Percentiles rank a stretch among this genome's conserved stretches.
Conservation (phyloP, 2,113 vertebrate species). For the Callorhinus ursinus region DNA sequence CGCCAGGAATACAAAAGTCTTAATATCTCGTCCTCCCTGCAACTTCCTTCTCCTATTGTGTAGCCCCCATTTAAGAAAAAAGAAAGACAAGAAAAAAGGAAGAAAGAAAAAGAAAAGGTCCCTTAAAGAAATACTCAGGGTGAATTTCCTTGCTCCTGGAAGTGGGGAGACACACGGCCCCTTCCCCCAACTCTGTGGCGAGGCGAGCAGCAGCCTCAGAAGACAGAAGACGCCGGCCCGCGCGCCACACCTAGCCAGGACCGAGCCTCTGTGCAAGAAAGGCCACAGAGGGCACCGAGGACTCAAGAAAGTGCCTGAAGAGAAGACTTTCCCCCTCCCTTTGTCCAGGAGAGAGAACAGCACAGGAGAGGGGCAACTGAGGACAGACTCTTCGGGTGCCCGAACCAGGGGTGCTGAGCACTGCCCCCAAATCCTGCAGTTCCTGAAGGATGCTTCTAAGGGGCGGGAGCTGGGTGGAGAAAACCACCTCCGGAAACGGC, state of each 20-base stretch:
- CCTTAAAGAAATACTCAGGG: not conserved
- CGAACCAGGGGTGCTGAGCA: accelerated
- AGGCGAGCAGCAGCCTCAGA: not conserved
- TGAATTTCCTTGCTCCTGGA: not conserved
- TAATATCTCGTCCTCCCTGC: accelerated
- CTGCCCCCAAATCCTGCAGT: not conserved
- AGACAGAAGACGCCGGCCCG: not conserved
- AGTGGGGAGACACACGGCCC: accelerated
- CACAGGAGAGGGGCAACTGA: not conserved
- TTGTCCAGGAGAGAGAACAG: accelerated
- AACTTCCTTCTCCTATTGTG: not conserved
- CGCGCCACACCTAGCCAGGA: accelerated
- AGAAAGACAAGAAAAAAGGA: no score
- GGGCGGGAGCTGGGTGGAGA: not conserved
- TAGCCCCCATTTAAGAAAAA: not conserved
- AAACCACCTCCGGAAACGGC: not conserved
- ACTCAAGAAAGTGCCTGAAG: accelerated
- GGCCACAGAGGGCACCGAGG: no score
- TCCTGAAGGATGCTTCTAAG: not conserved
- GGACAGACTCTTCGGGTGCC: not conserved
- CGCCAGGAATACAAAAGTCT: not conserved
- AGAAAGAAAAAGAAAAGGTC: not conserved
- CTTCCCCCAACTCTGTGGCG: not conserved
- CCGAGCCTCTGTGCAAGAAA: not conserved
- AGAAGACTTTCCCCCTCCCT: accelerated